phyloP scores from a whole-genome alignment of 1,140 invertebrate genomes.

The Drosophila sechellia region DNA sequence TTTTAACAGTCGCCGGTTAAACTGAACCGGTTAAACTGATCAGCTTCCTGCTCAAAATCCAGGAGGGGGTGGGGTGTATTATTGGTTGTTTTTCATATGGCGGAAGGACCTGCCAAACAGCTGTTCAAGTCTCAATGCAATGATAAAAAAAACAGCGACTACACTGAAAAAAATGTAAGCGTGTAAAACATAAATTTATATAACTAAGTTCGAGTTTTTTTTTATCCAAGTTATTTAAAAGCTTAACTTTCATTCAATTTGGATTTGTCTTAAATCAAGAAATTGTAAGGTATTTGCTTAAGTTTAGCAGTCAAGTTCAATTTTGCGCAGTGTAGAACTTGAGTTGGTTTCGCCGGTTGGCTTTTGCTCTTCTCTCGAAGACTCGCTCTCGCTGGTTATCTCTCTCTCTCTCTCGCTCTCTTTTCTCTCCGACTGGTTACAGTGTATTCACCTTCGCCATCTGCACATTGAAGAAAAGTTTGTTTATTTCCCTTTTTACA shows the following conservation, averaged over 20 bases:
- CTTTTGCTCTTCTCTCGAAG: constrained; percentile 1
- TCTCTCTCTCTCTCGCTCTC: constrained; percentile 37
- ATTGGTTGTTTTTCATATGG: constrained; percentile 15
- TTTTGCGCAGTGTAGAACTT: not conserved
- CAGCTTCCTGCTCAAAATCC: not conserved
- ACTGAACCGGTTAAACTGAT: not conserved
- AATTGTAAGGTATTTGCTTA: too few relatives aligned
- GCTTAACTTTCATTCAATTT: too few relatives aligned
- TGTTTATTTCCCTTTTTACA: constrained; percentile 13
- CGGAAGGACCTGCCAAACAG: constrained; percentile 42
- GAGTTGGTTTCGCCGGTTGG: constrained; percentile 33
- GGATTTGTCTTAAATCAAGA: too few relatives aligned
- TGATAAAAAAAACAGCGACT: constrained; percentile 4
- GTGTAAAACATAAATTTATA: not conserved
- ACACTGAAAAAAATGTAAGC: not conserved
- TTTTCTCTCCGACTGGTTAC: constrained; percentile 9
- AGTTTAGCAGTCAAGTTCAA: too few relatives aligned
- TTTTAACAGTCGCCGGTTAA: constrained; percentile 8
- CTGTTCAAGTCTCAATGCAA: constrained; percentile 18
- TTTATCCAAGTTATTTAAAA: not conserved
- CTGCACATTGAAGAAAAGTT: constrained; percentile 17
- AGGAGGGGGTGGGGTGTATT: not conserved
- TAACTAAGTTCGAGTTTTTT: not conserved
- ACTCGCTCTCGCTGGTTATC: constrained; percentile 16
- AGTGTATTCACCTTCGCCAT: constrained; percentile 49